Percentiles rank a stretch among this genome's conserved stretches.
Conservation (phyloP, 1,140 invertebrate species). For the Epicauta chinensis region DNA sequence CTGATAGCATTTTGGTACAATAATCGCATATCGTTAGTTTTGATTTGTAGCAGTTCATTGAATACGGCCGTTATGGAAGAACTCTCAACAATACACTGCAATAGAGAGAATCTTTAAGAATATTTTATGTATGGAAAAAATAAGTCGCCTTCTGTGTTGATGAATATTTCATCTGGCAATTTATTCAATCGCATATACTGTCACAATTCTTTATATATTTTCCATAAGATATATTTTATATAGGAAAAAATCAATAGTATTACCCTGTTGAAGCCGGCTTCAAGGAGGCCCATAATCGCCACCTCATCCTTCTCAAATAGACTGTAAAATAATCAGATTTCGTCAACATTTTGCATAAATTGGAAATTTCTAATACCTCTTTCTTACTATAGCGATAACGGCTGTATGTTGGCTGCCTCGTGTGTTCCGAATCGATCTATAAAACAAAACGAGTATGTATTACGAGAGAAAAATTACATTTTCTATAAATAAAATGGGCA, state of each 20-base stretch:
- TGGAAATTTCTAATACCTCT: slow-evolving; percentile 51
- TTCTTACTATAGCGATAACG: slow-evolving; percentile 63
- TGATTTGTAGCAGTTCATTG: slow-evolving; percentile 66
- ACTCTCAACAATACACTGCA: slow-evolving; percentile 65
- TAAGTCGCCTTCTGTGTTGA: no score
- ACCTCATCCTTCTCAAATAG: slow-evolving; percentile 65
- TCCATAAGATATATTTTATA: not conserved
- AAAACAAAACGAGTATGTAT: no score
- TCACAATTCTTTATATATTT: no score
- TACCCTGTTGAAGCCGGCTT: slow-evolving; percentile 67
- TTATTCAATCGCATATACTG: no score
- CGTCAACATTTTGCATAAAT: not conserved
- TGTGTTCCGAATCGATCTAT: slow-evolving; percentile 57
- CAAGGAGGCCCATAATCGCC: slow-evolving; percentile 57
- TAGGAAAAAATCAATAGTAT: slow-evolving; percentile 34
- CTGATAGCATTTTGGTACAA: slow-evolving; percentile 62
- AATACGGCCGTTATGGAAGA: slow-evolving; percentile 59
- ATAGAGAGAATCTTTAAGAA: slow-evolving; percentile 1
- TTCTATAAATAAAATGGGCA: no score
- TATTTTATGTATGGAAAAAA: no score
- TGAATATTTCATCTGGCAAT: no score
- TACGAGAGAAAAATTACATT: no score
- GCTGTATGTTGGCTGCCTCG: slow-evolving; percentile 61
- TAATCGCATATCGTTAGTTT: slow-evolving; percentile 58
- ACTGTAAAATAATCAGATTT: slow-evolving; percentile 48